Percentiles rank a stretch among this genome's conserved stretches.
These are phyloP conservation scores for Drosophila bunnanda DNA, from an alignment of 2,888 invertebrate genomes.

Conservation along the genomic window DNA sequence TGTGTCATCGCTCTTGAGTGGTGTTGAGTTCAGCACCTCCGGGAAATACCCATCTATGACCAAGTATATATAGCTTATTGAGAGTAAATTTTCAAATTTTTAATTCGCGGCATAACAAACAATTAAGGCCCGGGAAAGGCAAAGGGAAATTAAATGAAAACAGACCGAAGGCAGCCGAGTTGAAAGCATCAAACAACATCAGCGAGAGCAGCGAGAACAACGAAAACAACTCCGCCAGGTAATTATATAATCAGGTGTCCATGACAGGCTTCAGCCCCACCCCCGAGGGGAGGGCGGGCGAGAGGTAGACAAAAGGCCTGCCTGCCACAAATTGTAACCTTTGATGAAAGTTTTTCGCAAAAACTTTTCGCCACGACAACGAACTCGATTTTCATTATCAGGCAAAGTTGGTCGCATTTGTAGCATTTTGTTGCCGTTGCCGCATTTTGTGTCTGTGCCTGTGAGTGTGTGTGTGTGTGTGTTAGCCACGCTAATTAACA, in stretches of 20 bases:
- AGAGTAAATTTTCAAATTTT: background rate
- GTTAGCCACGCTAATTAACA: slow-evolving; percentile 73
- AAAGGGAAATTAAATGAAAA: slow-evolving; percentile 30
- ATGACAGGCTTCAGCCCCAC: slow-evolving; percentile 38
- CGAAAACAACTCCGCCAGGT: slow-evolving; percentile 37
- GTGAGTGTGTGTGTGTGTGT: slow-evolving; percentile 18
- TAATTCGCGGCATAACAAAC: slow-evolving; percentile 6
- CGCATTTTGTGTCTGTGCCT: slow-evolving; percentile 32
- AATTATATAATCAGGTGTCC: slow-evolving; percentile 54
- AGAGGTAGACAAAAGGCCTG: slow-evolving; percentile 37
- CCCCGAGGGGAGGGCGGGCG: slow-evolving; percentile 8
- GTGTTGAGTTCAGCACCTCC: slow-evolving; percentile 91
- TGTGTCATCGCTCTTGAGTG: slow-evolving; percentile 89
- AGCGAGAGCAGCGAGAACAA: slow-evolving; percentile 23
- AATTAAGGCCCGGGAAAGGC: slow-evolving; percentile 1
- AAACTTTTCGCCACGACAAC: slow-evolving; percentile 62
- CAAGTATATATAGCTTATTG: slow-evolving; percentile 86
- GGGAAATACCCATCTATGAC: slow-evolving; percentile 98
- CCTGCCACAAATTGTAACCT: slow-evolving; percentile 71
- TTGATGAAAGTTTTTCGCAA: slow-evolving; percentile 76
- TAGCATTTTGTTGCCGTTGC: slow-evolving; percentile 53
- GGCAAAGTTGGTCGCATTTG: slow-evolving; percentile 64
- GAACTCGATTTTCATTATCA: slow-evolving; percentile 74
- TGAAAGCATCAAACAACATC: slow-evolving; percentile 34
- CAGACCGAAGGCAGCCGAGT: slow-evolving; percentile 23